Conservation (phyloP, 2,888 invertebrate genomes). For the Tenodera sinensis region DNA sequence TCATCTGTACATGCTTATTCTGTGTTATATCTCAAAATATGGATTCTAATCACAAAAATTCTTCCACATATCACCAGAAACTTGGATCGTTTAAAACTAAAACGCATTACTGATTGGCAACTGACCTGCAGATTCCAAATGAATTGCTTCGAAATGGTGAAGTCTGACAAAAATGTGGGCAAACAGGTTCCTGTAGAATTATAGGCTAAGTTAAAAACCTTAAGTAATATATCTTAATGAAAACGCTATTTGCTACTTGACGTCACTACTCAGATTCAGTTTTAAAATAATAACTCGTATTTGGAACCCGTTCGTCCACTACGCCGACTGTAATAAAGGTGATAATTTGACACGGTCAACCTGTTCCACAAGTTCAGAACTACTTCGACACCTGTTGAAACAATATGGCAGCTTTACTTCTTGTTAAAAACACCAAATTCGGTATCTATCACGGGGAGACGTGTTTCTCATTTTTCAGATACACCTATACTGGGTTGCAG, state of each 20-base stretch:
- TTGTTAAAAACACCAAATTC: background rate
- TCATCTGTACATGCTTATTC: too few relatives aligned
- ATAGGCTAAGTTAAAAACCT: background rate
- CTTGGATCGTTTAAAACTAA: too few relatives aligned
- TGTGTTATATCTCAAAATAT: too few relatives aligned
- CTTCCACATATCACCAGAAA: too few relatives aligned
- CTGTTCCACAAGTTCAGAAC: background rate
- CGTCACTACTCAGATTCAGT: background rate
- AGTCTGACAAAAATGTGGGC: background rate
- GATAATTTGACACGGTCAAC: background rate
- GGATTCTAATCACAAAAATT: too few relatives aligned
- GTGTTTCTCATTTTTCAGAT: too few relatives aligned
- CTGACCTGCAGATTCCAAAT: too few relatives aligned
- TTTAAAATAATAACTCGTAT: background rate
- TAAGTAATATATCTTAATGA: background rate
- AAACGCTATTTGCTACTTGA: too few relatives aligned
- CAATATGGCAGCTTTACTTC: background rate
- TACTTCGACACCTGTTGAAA: background rate
- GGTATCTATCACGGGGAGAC: background rate
- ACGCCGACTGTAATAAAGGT: background rate
- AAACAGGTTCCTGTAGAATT: background rate
- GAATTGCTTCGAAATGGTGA: too few relatives aligned
- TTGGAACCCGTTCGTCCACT: background rate
- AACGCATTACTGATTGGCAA: too few relatives aligned
- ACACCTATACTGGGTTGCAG: background rate